Conservation (phyloP, 2,888 invertebrate genomes). For the Thalpophila matura region DNA sequence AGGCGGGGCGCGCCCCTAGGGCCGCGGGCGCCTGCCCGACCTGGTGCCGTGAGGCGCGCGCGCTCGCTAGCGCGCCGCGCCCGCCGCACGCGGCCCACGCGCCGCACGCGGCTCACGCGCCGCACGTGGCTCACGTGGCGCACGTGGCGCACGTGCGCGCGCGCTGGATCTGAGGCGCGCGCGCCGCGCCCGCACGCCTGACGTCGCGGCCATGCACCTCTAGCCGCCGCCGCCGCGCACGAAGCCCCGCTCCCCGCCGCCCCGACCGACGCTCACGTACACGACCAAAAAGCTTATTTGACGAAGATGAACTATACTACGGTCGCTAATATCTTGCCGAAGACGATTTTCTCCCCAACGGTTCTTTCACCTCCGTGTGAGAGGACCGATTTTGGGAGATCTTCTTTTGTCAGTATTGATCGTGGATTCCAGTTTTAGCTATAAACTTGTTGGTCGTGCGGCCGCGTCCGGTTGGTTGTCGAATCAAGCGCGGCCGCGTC, state of each 20-base stretch:
- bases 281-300: background rate
- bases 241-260: conserved; percentile 34
- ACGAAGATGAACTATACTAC: background rate
- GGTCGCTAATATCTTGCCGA: background rate
- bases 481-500: conserved; percentile 1
- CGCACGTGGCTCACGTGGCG: conserved; percentile 63
- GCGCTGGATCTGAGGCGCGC: conserved; percentile 70
- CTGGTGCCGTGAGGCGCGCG: conserved; percentile 89
- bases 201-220: conserved; percentile 29
- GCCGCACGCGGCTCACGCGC: conserved; percentile 67
- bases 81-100: conserved; percentile 48
- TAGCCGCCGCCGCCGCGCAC: conserved; percentile 44
- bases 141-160: conserved; percentile 64
- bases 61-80: conserved; percentile 70
- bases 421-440: conserved; percentile 5
- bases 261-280: background rate
- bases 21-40: conserved; percentile 91
- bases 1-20: conserved; percentile 88
- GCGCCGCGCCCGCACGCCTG: conserved; percentile 54
- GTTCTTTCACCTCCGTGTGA: background rate
- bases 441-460: conserved; percentile 30
- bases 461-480: conserved; percentile 16
- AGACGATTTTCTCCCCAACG: background rate
- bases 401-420: background rate
- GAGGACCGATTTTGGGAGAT: background rate